Conservation (phyloP, 2,888 invertebrate species). For the Apocheima hispidaria region DNA sequence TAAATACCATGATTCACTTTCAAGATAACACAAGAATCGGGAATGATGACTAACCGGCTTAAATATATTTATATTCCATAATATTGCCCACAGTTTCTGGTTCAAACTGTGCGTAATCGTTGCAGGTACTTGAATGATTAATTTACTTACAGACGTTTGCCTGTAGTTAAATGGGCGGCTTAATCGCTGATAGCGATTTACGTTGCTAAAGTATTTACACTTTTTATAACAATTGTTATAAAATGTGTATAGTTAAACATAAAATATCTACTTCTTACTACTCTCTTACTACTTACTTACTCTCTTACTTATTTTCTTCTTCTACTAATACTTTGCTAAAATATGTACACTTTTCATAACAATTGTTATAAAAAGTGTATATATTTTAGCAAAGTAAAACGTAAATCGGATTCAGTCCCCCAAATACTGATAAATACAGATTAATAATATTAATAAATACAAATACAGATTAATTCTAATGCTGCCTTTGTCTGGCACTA, state of each 20-base stretch:
- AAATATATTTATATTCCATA: conserved; percentile 65
- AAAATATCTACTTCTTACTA: too few relatives aligned
- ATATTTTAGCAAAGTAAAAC: background rate
- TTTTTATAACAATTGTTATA: background rate
- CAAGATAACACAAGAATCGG: conserved; percentile 52
- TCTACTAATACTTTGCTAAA: too few relatives aligned
- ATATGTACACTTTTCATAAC: background rate
- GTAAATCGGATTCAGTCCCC: too few relatives aligned
- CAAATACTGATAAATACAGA: too few relatives aligned
- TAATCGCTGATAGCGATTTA: background rate
- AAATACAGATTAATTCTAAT: too few relatives aligned
- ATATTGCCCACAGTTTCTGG: conserved; percentile 52
- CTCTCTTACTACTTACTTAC: too few relatives aligned
- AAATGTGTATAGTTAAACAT: background rate
- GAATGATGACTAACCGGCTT: conserved; percentile 64
- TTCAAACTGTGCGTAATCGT: conserved; percentile 52
- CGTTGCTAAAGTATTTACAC: background rate
- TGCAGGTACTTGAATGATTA: conserved; percentile 67
- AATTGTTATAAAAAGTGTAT: background rate
- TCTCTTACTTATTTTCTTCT: too few relatives aligned
- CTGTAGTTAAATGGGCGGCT: too few relatives aligned
- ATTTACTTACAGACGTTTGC: too few relatives aligned
- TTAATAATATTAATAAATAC: too few relatives aligned
- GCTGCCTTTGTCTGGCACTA: too few relatives aligned
- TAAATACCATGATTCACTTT: conserved; percentile 55